Base-by-base conservation (phyloP, 2,888 invertebrate genomes). In the Limnephilus marmoratus region DNA sequence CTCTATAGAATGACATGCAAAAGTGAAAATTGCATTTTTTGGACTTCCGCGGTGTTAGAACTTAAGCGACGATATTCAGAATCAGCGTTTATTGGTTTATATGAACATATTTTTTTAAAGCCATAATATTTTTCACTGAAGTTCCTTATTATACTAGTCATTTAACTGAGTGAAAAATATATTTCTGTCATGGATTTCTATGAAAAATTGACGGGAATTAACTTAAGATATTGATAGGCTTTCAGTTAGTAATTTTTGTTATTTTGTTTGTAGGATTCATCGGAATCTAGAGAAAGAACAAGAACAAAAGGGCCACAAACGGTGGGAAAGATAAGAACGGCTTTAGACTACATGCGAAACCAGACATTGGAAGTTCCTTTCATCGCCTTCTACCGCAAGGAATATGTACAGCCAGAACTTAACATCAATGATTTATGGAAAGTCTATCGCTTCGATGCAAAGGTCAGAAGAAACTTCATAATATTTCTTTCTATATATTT, bases 331-430 rank as follows among this genome's bases (percentile, higher is more conserved):
- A 99, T 99, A 90, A 97, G 98, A 86, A 99, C 99, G 95, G 99
- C 99, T 0, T 95, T 99, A 37, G 99, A 99, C 94, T 99, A 99
- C 94, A 99, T 99, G 97, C 96, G 99, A 82, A 99, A 99, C 95
- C 98, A 99, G 94, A 98, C 98, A 88, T 96, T 99, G 94, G 99
- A 99, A 96, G 99, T 99, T 83, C 99, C 99, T 0, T 99, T 99
- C 95, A 99, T 99, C 94, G 99, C 99, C 0, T 99, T 99, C 95
- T 99, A 99, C 95, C 97, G 99, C 45, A 99, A 99, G 95, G 99
- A 99, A 95, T 99, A 99, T 94, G 99, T 99, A 0, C 98, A 98
- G 94, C 99, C 99, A 0, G 99, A 99, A 94, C 96, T 99, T 37
- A 98, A 97, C 94, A 98, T 99, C 90, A 98, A 98, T 94, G 99